Evolutionary conservation across 2,888 invertebrate genomes (phyloP).

Genomic region (Barypeithes pellucidus): DNA sequence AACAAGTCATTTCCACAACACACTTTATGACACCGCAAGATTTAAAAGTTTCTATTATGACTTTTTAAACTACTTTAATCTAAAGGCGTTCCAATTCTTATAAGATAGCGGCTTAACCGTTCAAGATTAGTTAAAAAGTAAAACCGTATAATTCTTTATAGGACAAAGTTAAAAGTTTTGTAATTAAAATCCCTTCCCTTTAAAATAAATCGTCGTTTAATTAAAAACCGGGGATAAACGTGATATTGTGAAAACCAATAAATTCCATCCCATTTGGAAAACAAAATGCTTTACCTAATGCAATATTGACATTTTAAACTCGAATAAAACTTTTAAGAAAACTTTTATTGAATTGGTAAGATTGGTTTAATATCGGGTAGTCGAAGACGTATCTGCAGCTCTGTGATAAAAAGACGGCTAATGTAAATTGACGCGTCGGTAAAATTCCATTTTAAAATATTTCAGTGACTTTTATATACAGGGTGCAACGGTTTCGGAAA

Average conservation of each 20-base stretch:
- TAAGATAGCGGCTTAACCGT: background rate
- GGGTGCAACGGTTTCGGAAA: too few species aligned
- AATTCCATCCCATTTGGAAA: background rate
- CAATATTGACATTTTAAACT: conserved; percentile 11
- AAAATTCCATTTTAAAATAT: background rate
- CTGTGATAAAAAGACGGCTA: conserved; percentile 2
- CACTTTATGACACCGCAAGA: too few species aligned
- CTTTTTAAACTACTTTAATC: background rate
- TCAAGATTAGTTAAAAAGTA: background rate
- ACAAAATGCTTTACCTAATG: background rate
- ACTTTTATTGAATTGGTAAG: conserved; percentile 16
- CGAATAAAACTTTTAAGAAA: conserved; percentile 11
- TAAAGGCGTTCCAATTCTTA: background rate
- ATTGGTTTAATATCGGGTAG: conserved; percentile 14
- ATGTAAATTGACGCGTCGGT: background rate
- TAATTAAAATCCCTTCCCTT: background rate
- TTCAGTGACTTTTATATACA: too few species aligned
- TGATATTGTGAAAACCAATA: conserved; percentile 10
- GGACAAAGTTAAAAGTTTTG: background rate
- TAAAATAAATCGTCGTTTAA: background rate
- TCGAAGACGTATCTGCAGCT: conserved; percentile 11
- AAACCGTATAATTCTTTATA: background rate
- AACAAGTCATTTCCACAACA: too few species aligned
- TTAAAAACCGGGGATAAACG: background rate
- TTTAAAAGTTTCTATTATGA: too few species aligned